Evolutionary conservation across 2,888 invertebrate genomes (phyloP).

Genomic region (Drosophila mimica): DNA sequence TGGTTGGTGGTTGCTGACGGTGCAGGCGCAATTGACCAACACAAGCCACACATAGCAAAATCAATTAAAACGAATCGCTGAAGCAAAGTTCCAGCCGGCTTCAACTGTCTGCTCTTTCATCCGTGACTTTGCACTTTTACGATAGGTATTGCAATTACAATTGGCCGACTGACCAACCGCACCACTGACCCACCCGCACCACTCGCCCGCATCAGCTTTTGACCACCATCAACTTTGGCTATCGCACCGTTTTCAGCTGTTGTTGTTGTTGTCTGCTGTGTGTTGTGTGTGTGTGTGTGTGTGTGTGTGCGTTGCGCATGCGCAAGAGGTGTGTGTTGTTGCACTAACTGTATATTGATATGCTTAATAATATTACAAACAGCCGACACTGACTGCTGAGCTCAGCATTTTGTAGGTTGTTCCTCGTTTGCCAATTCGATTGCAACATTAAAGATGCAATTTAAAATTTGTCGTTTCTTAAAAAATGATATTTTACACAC

Average conservation of each 20-base stretch:
- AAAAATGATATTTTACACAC: not conserved
- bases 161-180: slow-evolving; percentile 52
- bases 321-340: slow-evolving; percentile 61
- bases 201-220: slow-evolving; percentile 6
- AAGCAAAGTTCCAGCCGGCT: slow-evolving; percentile 72
- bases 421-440: slow-evolving; percentile 23
- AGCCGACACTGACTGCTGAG: slow-evolving; percentile 55
- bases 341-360: slow-evolving; percentile 57
- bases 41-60: slow-evolving; percentile 48
- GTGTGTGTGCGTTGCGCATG: slow-evolving; percentile 55
- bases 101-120: slow-evolving; percentile 64
- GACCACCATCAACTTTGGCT: slow-evolving; percentile 27
- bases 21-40: slow-evolving; percentile 53
- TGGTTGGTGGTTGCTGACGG: slow-evolving; percentile 33
- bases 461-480: not conserved
- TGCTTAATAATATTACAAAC: slow-evolving; percentile 61
- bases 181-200: slow-evolving; percentile 10
- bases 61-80: slow-evolving; percentile 78
- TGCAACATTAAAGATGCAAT: slow-evolving; percentile 22
- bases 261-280: not conserved
- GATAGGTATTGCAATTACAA: slow-evolving; percentile 49
- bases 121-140: slow-evolving; percentile 80
- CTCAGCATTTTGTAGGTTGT: slow-evolving; percentile 36
- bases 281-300: not conserved
- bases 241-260: not conserved